Evolutionary conservation across 2,797 vertebrate species (phyloP).

Genomic region (Eutrigla gurnardus): DNA sequence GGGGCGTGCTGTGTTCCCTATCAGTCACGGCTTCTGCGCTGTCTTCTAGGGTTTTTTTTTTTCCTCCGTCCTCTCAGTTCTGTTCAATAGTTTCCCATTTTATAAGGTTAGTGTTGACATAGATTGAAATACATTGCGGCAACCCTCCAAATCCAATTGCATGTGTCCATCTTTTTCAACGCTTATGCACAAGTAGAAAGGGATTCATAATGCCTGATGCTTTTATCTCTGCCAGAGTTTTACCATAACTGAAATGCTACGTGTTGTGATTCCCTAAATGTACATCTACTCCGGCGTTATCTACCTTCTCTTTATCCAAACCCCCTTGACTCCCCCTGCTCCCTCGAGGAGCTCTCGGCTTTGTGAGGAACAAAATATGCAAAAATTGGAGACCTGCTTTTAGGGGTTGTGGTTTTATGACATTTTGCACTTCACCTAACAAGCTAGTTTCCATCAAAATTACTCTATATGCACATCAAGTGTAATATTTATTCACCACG

Average conservation of each 20-base stretch:
- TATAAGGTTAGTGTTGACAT: slow-evolving; percentile 56
- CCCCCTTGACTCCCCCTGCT: slow-evolving; percentile 42
- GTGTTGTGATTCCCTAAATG: slow-evolving; percentile 54
- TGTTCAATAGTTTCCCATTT: slow-evolving; percentile 65
- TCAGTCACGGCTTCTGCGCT: slow-evolving; percentile 21
- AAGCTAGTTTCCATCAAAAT: slow-evolving; percentile 37
- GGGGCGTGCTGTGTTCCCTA: slow-evolving; percentile 22
- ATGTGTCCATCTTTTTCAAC: slow-evolving; percentile 56
- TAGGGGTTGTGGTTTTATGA: slow-evolving; percentile 23
- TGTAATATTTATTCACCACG: slow-evolving; percentile 47
- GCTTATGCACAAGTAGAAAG: slow-evolving; percentile 37
- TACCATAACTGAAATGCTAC: slow-evolving; percentile 56
- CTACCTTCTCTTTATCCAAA: slow-evolving; percentile 42
- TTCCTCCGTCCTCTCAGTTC: slow-evolving; percentile 35
- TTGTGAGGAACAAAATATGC: slow-evolving; percentile 39
- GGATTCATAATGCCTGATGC: slow-evolving; percentile 46
- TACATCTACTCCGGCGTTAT: slow-evolving; percentile 44
- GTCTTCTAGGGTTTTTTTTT: slow-evolving; percentile 15
- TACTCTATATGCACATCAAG: slow-evolving; percentile 25
- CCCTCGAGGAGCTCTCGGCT: slow-evolving; percentile 25
- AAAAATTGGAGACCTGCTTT: slow-evolving; percentile 30
- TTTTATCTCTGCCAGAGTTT: slow-evolving; percentile 69
- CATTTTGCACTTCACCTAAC: slow-evolving; percentile 40
- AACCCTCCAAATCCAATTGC: slow-evolving; percentile 68
- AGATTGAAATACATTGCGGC: slow-evolving; percentile 68